Percentiles rank a stretch among this genome's conserved stretches.
phyloP scores from a whole-genome alignment of 2,113 vertebrate genomes.

The Tetrao urogallus region DNA sequence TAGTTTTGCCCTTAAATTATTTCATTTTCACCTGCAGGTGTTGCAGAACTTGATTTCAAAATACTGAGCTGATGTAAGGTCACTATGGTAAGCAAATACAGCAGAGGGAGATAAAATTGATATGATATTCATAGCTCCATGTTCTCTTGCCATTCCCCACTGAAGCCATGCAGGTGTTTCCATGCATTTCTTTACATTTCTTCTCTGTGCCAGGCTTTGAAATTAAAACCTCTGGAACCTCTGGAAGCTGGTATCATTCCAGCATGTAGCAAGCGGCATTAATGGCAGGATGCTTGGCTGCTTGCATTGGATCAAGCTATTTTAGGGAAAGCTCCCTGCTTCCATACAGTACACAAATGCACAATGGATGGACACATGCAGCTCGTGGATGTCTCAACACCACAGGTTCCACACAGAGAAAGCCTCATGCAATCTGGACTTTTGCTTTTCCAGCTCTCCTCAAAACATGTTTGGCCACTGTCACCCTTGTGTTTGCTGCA shows the following conservation, averaged over 20 bases:
- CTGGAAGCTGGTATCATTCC: background rate
- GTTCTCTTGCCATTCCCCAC: background rate
- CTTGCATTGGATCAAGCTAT: background rate
- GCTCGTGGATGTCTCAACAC: background rate
- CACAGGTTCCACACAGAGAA: fast-evolving
- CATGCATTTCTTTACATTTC: background rate
- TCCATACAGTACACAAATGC: too few relatives aligned
- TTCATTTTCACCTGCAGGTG: background rate
- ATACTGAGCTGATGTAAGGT: background rate
- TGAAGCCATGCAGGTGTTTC: background rate
- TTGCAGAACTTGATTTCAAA: constrained; percentile 22
- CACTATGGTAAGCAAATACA: background rate
- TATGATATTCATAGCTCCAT: background rate
- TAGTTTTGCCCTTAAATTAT: background rate
- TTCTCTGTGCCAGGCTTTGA: background rate
- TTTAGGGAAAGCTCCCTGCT: background rate
- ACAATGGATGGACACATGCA: background rate
- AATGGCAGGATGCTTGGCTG: background rate
- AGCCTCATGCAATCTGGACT: background rate
- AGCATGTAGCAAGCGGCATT: fast-evolving
- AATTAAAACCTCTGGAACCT: background rate
- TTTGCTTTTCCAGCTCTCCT: background rate
- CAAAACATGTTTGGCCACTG: background rate
- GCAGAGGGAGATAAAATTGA: background rate
- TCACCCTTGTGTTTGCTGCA: background rate